Evolutionary conservation across 2,113 vertebrate species (phyloP), one percentile per base, ranked within the genome.

Genomic region (Solenodon paradoxus): DNA sequence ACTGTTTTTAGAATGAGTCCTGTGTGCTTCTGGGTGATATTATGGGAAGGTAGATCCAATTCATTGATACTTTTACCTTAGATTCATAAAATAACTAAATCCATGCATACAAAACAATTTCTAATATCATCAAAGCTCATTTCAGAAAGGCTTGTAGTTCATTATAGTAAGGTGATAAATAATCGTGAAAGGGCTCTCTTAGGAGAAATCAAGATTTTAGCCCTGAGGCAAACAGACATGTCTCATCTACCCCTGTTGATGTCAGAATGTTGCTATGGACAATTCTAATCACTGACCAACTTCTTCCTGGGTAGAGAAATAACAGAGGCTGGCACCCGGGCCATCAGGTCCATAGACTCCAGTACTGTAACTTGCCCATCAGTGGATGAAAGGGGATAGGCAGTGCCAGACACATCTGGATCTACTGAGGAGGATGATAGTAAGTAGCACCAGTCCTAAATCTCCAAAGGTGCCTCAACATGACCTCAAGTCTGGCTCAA

Each of bases 401-500:
- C 3, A 6, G 63, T 30, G 3, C 59, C 68, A 55, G 75, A 92
- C 0, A 42, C 3, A 79, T 47, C 9, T 82, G 55, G 69, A 66
- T 80, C 94, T 92, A 86, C 38, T 51, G 61, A 77, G 68, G 79
- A 93, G 69, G 61, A 83, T 32, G 61, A 66, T 24, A 89, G 78
- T 69, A 64, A 93, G n/a, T 3, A 82, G 40, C 15, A 68, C 49
- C 83, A 75, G 72, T 16, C n/a, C n/a, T n/a, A n/a, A n/a, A n/a
- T 74, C 86, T 79, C 68, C 19, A 71, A 79, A 91, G 57, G 78
- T 0, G 1, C 57, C 59, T 72, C 47, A 91, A 71, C 12, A 47
- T 47, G 49, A 49, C 81, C 72, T 86, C 40, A n/a, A 94, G 85
- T 92, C 80, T 94, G 77, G 63, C 79, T 94, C 49, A 79, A 80